phyloP scores from a whole-genome alignment of 2,888 invertebrate species.

The Smittia sp. region DNA sequence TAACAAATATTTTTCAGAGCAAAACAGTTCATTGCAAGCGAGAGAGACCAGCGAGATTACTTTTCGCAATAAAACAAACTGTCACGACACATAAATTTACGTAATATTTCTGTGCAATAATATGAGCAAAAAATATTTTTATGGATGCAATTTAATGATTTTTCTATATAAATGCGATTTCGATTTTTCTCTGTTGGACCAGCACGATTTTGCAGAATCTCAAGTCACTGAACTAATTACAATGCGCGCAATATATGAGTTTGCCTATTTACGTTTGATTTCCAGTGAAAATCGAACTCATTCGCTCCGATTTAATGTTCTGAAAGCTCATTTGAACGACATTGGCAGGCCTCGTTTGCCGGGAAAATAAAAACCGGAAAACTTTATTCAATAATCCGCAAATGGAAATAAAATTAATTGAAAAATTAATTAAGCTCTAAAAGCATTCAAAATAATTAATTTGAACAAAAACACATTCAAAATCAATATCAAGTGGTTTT shows the following conservation, averaged over 20 bases:
- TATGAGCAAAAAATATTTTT: constrained; percentile 11
- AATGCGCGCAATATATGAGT: neutral
- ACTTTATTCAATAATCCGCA: constrained; percentile 1
- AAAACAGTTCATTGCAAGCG: neutral
- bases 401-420: constrained; percentile 14
- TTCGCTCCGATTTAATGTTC: too few species aligned
- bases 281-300: neutral
- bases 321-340: too few species aligned
- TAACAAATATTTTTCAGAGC: neutral
- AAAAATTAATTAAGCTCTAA: neutral
- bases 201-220: neutral
- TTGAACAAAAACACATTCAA: constrained; percentile 20
- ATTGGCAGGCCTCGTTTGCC: too few species aligned
- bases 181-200: neutral
- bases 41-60: neutral
- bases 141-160: constrained; percentile 14
- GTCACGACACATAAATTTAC: neutral
- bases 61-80: constrained; percentile 12
- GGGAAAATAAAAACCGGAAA: neutral
- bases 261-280: neutral
- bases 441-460: constrained; percentile 14
- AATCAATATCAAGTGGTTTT: constrained; percentile 38
- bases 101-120: constrained; percentile 30
- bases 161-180: neutral
- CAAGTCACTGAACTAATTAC: neutral